These are phyloP conservation scores for Andrena camellia DNA, from an alignment of 2,888 invertebrate genomes.

Conservation along the genomic window DNA sequence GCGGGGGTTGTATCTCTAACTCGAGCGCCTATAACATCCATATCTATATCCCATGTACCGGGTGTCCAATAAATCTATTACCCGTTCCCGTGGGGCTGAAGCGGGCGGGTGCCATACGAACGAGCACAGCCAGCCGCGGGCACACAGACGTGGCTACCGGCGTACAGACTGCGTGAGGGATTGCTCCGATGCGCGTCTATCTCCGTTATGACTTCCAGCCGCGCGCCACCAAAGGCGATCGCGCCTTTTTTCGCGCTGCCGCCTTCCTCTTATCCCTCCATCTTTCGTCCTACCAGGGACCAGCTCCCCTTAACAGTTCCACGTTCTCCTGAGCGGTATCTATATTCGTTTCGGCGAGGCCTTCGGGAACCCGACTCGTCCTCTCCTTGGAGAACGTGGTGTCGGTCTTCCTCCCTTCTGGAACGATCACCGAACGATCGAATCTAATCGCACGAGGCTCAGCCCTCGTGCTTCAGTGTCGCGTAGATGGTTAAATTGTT, in stretches of 20 bases:
- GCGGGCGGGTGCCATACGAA: constrained; percentile 66
- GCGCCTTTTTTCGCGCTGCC: constrained; percentile 58
- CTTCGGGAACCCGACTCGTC: constrained; percentile 58
- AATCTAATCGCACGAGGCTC: not conserved
- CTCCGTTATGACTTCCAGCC: constrained; percentile 79
- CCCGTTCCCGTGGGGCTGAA: constrained; percentile 80
- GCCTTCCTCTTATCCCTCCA: constrained; percentile 57
- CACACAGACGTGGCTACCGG: constrained; percentile 33
- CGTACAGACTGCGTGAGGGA: constrained; percentile 66
- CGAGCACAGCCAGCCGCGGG: constrained; percentile 49
- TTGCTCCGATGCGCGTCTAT: constrained; percentile 77
- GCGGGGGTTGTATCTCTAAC: constrained; percentile 76
- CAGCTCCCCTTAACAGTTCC: not conserved
- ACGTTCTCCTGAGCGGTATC: constrained; percentile 61
- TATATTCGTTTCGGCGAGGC: constrained; percentile 65
- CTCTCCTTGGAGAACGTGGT: not conserved
- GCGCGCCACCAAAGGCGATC: constrained; percentile 71
- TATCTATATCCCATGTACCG: constrained; percentile 81
- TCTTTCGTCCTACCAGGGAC: constrained; percentile 27
- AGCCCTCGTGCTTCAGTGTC: not conserved
- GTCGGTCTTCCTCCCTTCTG: not conserved
- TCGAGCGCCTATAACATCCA: constrained; percentile 78
- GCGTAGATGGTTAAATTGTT: not conserved
- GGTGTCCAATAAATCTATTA: constrained; percentile 85
- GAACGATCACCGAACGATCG: constrained; percentile 2